Evolutionary conservation across 2,888 invertebrate genomes (phyloP).

Genomic region (Cosmia pyralina): DNA sequence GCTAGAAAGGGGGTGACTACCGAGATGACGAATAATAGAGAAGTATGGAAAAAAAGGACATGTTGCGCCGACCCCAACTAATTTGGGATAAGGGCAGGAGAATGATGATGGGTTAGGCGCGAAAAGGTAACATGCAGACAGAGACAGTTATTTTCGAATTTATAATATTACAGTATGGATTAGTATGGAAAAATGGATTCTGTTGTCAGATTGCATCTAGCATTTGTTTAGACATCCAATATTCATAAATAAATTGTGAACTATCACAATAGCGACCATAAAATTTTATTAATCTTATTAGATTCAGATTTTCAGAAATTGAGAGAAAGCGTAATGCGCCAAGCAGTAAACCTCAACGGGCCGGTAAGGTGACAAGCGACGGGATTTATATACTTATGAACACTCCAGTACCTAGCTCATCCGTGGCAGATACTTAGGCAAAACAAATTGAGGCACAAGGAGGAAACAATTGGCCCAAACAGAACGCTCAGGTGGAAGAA

Average conservation of each 20-base stretch:
- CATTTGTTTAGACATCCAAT: background rate
- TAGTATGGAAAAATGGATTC: too few relatives aligned
- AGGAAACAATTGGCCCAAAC: constrained; percentile 58
- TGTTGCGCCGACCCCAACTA: too few relatives aligned
- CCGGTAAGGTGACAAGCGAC: background rate
- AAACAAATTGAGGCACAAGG: constrained; percentile 63
- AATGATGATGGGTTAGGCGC: too few relatives aligned
- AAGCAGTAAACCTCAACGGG: background rate
- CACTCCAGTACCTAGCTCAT: constrained; percentile 32
- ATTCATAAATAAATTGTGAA: too few relatives aligned
- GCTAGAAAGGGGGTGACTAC: too few relatives aligned
- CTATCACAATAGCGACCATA: background rate
- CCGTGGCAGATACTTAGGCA: constrained; percentile 55
- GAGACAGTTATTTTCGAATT: too few relatives aligned
- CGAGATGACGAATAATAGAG: too few relatives aligned
- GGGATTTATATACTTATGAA: constrained; percentile 10
- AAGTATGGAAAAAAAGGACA: too few relatives aligned
- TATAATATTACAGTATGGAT: too few relatives aligned
- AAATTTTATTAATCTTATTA: background rate
- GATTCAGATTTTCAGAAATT: background rate
- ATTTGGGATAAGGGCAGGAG: too few relatives aligned
- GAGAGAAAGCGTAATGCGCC: background rate
- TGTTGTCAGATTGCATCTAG: background rate
- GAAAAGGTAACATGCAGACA: too few relatives aligned
- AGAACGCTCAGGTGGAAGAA: constrained; percentile 64